Percentiles rank a stretch among this genome's conserved stretches.
phyloP scores from a whole-genome alignment of 2,888 invertebrate genomes.

The Eurytoma adleriae region DNA sequence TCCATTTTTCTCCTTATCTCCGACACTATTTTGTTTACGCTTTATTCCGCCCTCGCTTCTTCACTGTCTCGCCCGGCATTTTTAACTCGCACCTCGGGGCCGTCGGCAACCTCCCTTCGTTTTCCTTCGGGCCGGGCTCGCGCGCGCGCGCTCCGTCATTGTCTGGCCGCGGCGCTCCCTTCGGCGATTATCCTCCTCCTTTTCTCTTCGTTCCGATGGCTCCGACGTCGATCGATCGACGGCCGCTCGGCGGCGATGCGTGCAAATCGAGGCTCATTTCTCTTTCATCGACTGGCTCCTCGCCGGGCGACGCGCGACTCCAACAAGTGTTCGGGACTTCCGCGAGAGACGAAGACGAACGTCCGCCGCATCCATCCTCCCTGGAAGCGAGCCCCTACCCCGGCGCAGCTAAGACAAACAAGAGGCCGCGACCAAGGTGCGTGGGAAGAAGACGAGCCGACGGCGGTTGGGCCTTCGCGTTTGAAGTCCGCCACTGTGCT shows the following conservation, averaged over 20 bases:
- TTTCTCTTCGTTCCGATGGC: background rate
- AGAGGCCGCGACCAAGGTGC: slow-evolving; percentile 13
- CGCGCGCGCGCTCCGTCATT: slow-evolving; percentile 25
- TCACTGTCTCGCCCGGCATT: slow-evolving; percentile 35
- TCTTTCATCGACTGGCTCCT: slow-evolving; percentile 40
- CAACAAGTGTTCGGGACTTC: slow-evolving; percentile 54
- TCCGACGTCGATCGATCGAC: slow-evolving; percentile 43
- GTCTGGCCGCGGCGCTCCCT: slow-evolving; percentile 30
- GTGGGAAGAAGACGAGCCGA: slow-evolving; percentile 39
- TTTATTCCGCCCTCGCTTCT: slow-evolving; percentile 15
- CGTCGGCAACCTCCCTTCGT: background rate
- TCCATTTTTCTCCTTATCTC: slow-evolving; percentile 43
- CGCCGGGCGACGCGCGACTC: slow-evolving; percentile 14
- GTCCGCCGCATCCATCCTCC: slow-evolving; percentile 28
- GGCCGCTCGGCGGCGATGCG: background rate
- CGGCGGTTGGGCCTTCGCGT: background rate
- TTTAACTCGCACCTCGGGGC: slow-evolving; percentile 37
- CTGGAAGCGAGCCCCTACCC: background rate
- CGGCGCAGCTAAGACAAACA: slow-evolving; percentile 33
- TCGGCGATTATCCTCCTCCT: slow-evolving; percentile 32
- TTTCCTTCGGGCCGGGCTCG: background rate
- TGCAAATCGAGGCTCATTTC: slow-evolving; percentile 53
- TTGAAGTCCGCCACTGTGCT: slow-evolving; percentile 2
- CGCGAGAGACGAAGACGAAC: slow-evolving; percentile 42
- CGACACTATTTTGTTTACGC: slow-evolving; percentile 34